Conservation (phyloP, 2,113 vertebrate genomes). For the Hemicordylus capensis region DNA sequence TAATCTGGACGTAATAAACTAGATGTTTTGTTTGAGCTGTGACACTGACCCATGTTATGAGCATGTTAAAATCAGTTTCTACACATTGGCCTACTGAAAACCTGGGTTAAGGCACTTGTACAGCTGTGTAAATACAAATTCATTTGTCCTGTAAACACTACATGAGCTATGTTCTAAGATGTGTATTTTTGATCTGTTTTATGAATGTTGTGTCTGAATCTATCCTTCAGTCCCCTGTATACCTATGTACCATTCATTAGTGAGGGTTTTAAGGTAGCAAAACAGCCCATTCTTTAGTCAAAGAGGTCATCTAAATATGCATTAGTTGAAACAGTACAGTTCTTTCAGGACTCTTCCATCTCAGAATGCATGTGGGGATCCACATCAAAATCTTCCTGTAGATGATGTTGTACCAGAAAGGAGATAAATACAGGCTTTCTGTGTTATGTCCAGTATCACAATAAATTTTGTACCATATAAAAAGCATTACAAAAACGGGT, state of each 20-base stretch:
- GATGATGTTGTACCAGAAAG: not conserved
- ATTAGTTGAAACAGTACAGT: not conserved
- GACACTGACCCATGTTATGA: not conserved
- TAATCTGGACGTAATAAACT: not conserved
- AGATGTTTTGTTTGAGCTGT: not conserved
- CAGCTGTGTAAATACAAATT: not conserved
- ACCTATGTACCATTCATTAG: not conserved
- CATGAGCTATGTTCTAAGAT: not conserved
- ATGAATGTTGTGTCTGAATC: not conserved
- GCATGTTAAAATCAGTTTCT: not conserved
- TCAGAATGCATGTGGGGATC: not conserved
- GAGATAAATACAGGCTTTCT: too few relatives aligned
- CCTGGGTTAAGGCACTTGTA: accelerated
- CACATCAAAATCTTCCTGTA: not conserved
- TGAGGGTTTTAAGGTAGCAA: not conserved
- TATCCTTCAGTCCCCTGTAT: not conserved
- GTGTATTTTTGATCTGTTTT: slow-evolving; percentile 18
- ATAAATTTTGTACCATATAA: not conserved
- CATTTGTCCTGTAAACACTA: not conserved
- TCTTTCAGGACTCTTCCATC: not conserved
- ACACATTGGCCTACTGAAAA: not conserved
- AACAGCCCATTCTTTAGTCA: not conserved
- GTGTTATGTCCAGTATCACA: too few relatives aligned
- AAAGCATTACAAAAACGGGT: not conserved
- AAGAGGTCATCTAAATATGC: not conserved